phyloP scores from a whole-genome alignment of 1,140 invertebrate genomes.

The Pseudomyrmex flavicornis region DNA sequence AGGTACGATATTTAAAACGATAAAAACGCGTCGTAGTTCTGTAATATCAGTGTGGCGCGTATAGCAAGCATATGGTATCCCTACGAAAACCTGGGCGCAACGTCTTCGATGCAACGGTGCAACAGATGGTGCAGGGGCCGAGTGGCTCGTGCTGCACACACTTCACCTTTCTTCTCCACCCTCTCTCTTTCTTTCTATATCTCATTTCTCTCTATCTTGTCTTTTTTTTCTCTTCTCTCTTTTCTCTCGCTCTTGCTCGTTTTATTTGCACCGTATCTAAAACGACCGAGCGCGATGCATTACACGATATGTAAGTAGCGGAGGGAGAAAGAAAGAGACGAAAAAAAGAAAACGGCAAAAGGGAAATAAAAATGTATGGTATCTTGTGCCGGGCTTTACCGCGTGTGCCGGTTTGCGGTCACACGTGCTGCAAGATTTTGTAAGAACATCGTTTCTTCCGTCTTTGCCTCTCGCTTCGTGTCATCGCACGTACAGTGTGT shows the following conservation, averaged over 20 bases:
- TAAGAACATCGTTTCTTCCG: conserved; percentile 29
- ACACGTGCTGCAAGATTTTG: conserved; percentile 53
- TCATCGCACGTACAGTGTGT: too few relatives aligned
- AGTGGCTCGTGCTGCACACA: conserved; percentile 67
- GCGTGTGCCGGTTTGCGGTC: conserved; percentile 54
- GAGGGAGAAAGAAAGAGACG: not conserved
- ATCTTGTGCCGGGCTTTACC: conserved; percentile 42
- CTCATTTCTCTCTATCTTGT: not conserved
- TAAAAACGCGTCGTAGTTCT: conserved; percentile 53
- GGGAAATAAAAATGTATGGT: conserved; percentile 46
- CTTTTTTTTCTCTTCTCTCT: not conserved
- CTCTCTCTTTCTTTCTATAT: not conserved
- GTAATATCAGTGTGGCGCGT: conserved; percentile 55
- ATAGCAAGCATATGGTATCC: conserved; percentile 73
- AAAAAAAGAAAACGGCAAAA: not conserved
- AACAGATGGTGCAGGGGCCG: conserved; percentile 73
- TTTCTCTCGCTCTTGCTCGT: conserved; percentile 15
- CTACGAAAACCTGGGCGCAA: conserved; percentile 59
- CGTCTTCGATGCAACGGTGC: conserved; percentile 66
- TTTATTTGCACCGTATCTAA: conserved; percentile 52
- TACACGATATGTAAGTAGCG: conserved; percentile 11
- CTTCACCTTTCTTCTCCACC: conserved; percentile 48
- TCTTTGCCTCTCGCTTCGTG: not conserved
- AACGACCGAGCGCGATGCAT: conserved; percentile 21
- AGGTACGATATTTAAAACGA: conserved; percentile 59